phyloP scores from a whole-genome alignment of 53 echinoderm and acorn worm genomes.

The Henricia sp. region DNA sequence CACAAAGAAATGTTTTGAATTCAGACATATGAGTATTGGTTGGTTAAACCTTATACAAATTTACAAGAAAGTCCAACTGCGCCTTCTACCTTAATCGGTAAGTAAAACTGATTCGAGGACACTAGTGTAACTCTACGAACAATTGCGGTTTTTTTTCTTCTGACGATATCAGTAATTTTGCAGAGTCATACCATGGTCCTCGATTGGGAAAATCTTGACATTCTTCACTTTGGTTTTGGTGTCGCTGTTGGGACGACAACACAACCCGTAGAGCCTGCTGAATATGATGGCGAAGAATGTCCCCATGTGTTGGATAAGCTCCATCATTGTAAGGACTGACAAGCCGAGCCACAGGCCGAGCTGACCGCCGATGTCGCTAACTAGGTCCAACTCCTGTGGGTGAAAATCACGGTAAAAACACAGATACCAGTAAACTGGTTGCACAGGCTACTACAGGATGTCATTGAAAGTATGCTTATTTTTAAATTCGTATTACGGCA shows the following conservation, averaged over 20 bases:
- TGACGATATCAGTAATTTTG: too few species aligned
- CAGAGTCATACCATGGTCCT: neutral
- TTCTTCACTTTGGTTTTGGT: slow-evolving; percentile 7
- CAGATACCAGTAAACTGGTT: too few species aligned
- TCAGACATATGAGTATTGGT: too few species aligned
- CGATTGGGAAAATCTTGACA: slow-evolving; percentile 26
- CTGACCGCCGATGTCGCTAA: slow-evolving; percentile 87
- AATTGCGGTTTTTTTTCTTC: too few species aligned
- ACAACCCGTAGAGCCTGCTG: neutral
- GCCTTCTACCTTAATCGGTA: too few species aligned
- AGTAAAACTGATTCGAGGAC: too few species aligned
- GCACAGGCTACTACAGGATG: neutral
- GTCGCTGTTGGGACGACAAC: neutral
- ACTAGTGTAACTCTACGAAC: too few species aligned
- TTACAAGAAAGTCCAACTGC: too few species aligned
- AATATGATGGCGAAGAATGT: slow-evolving; percentile 20
- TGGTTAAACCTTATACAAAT: too few species aligned
- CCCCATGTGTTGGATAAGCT: slow-evolving; percentile 63
- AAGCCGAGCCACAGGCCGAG: slow-evolving; percentile 89
- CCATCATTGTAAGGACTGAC: slow-evolving; percentile 80
- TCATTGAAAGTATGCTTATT: neutral
- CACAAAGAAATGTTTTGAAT: too few species aligned
- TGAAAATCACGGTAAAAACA: too few species aligned
- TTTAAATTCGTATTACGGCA: neutral
- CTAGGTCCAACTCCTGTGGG: slow-evolving; percentile 35